phyloP scores from a whole-genome alignment of 2,113 vertebrate species.

The Holacanthus passer region DNA sequence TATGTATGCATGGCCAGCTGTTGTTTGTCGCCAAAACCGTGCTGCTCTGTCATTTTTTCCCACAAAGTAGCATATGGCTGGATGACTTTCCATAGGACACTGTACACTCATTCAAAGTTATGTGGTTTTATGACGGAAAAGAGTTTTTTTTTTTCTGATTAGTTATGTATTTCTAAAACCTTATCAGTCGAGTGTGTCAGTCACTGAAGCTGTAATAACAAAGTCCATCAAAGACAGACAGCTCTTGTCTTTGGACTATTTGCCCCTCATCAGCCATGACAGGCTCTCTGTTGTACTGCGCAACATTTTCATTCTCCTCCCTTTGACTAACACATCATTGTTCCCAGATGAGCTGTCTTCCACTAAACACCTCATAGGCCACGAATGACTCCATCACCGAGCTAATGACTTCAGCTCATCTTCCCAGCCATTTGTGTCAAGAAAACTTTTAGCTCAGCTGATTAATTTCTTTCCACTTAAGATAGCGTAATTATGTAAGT shows the following conservation, averaged over 20 bases:
- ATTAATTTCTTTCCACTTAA: conserved; percentile 59
- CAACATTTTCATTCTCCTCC: conserved; percentile 58
- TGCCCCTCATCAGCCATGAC: conserved; percentile 57
- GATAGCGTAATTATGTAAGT: conserved; percentile 42
- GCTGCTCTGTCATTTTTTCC: conserved; percentile 76
- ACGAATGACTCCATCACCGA: conserved; percentile 58
- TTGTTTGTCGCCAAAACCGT: conserved; percentile 74
- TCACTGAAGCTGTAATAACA: conserved; percentile 35
- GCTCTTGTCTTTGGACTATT: conserved; percentile 58
- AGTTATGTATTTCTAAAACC: conserved; percentile 21
- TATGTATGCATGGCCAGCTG: conserved; percentile 81
- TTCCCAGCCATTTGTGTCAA: conserved; percentile 51
- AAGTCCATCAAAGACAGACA: conserved; percentile 57
- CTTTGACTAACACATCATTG: conserved; percentile 67
- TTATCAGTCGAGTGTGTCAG: conserved; percentile 29
- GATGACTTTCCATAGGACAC: conserved; percentile 78
- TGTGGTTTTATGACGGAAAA: conserved; percentile 40
- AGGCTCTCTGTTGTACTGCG: conserved; percentile 51
- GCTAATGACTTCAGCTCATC: conserved; percentile 64
- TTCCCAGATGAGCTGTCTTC: conserved; percentile 68
- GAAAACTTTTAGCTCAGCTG: conserved; percentile 42
- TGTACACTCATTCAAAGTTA: conserved; percentile 66
- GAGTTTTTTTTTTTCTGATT: conserved; percentile 5
- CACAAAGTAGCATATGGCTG: conserved; percentile 76
- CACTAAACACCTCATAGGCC: conserved; percentile 65